phyloP scores from a whole-genome alignment of 2,888 invertebrate genomes.

The Carpatolechia fugitivella region DNA sequence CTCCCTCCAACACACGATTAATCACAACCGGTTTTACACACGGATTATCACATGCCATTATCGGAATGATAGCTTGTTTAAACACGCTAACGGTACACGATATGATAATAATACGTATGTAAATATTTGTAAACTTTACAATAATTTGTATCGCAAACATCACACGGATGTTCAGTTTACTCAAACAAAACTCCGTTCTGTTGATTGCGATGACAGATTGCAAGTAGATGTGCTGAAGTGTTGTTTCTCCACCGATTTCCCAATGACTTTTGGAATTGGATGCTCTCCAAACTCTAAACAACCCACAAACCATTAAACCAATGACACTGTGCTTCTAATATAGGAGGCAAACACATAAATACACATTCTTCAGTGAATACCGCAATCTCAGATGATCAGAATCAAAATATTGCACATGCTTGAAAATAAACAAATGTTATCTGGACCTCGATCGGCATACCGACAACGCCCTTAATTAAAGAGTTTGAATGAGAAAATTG shows the following conservation, averaged over 20 bases:
- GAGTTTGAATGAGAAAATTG: constrained; percentile 32
- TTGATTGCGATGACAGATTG: constrained; percentile 20
- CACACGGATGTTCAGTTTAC: not conserved
- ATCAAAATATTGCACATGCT: too few species aligned
- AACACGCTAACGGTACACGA: constrained; percentile 38
- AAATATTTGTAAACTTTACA: constrained; percentile 25
- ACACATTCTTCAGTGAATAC: too few species aligned
- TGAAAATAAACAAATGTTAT: too few species aligned
- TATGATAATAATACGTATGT: constrained; percentile 11
- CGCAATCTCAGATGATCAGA: too few species aligned
- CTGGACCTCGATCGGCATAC: not conserved
- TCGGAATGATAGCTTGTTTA: constrained; percentile 38
- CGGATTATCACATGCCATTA: constrained; percentile 39
- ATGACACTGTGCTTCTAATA: too few species aligned
- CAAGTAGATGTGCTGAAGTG: not conserved
- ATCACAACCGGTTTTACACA: constrained; percentile 50
- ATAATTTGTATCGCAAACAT: not conserved
- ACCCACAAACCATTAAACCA: too few species aligned
- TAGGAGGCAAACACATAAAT: too few species aligned
- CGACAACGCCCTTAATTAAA: constrained; percentile 8
- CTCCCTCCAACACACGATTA: constrained; percentile 17
- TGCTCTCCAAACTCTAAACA: too few species aligned
- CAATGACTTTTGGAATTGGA: too few species aligned
- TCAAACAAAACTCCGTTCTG: not conserved
- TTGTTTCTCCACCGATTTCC: too few species aligned